Base-by-base conservation (phyloP, 2,797 vertebrate genomes). In the Threskiornis aethiopicus region DNA sequence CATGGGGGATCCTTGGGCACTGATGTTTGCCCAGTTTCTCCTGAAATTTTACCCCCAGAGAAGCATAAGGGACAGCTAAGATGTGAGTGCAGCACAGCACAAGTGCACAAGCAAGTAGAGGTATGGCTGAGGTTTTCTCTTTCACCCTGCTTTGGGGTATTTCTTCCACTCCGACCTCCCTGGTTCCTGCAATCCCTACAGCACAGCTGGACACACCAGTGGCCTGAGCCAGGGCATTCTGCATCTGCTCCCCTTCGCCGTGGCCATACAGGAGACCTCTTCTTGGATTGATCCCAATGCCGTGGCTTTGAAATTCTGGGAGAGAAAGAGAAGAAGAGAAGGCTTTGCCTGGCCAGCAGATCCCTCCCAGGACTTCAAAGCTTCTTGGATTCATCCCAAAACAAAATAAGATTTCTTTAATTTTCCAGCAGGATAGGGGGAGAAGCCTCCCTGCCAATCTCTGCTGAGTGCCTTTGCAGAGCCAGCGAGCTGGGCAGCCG, bases 311-410 rank as follows among this genome's bases (percentile, higher is more conserved):
- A 91, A 91, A 94, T 76, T 61, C 87, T 64, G 39, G 31, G 65
- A 47, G 58, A 54, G 85, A 70, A 67, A 41, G 33, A 44, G 52
- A n/a, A n/a, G 29, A 35, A 64, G 69, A 41, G 62, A 42, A 49
- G 16, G 71, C 29, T 88, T 66, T 79, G 76, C 87, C 84, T 75
- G 93, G 87, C 84, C 93, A 79, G 87, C 90, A 93, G 90, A 83
- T 93, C 87, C 85, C 54, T 91, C 84, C 62, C 62, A 88, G 90
- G 93, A 86, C 84, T 90, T 94, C 93, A 88, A 94, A 96, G 90
- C 47, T 44, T 71, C 93, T 82, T 96, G 95, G 93, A 95, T 69
- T 65, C 66, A 70, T 93, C 90, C 86, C 92, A 94, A 82, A 81
- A 67, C 61, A 69, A 94, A 96, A 84, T 41, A 64, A 94, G 72